A percentile compares a stretch with the other conserved stretches of the same genome.
phyloP scores from a whole-genome alignment of 1,140 invertebrate genomes.

The Theocolax elegans region DNA sequence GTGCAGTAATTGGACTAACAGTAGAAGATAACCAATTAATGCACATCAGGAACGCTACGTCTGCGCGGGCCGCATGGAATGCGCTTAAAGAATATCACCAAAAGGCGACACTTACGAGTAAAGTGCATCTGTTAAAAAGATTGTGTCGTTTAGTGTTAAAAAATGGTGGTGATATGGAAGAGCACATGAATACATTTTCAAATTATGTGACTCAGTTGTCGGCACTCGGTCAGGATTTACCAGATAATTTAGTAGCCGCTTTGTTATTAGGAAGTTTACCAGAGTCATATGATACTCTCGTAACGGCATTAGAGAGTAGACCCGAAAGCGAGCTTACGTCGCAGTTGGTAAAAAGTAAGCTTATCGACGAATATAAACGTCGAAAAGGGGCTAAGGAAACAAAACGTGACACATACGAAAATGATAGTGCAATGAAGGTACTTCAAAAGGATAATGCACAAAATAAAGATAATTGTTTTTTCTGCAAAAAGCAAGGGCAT shows the following conservation, averaged over 20 bases:
- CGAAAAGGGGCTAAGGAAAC: conserved; percentile 9
- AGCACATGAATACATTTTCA: conserved; percentile 42
- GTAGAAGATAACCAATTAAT: conserved; percentile 40
- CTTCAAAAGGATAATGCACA: background rate
- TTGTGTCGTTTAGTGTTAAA: conserved; percentile 29
- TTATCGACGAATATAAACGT: conserved; percentile 40
- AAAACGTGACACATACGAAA: background rate
- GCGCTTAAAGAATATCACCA: conserved; percentile 31
- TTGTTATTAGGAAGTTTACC: background rate
- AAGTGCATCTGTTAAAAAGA: conserved; percentile 34
- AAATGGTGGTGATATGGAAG: conserved; percentile 42
- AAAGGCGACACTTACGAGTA: conserved; percentile 32
- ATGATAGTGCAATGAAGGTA: background rate
- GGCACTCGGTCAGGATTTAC: conserved; percentile 36
- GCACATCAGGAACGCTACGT: conserved; percentile 15
- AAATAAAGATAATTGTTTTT: conserved; percentile 5
- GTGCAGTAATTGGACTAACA: conserved; percentile 35
- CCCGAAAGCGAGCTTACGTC: too few species aligned
- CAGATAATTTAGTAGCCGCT: background rate
- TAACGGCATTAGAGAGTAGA: too few species aligned
- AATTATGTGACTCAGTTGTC: conserved; percentile 36
- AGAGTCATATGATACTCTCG: too few species aligned
- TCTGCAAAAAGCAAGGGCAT: conserved; percentile 22
- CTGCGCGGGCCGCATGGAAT: conserved; percentile 17
- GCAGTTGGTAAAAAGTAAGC: conserved; percentile 33